A percentile compares a stretch with the other conserved stretches of the same genome.
Evolutionary conservation across 2,113 vertebrate genomes (phyloP).

Genomic region (Columba janthina): DNA sequence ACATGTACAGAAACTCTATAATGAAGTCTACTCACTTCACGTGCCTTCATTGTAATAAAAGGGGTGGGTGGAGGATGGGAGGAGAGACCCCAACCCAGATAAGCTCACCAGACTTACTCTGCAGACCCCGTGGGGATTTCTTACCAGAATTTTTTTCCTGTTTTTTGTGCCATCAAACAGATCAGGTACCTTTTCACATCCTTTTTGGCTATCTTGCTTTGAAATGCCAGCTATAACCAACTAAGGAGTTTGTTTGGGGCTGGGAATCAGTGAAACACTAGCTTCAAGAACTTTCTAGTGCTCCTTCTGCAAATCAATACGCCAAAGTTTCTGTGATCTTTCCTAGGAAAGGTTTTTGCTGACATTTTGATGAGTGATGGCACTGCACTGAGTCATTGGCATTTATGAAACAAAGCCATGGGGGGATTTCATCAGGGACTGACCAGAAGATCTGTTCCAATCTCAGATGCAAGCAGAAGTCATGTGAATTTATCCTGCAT

Average conservation of each 20-base stretch:
- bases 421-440: background rate
- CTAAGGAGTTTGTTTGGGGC: background rate
- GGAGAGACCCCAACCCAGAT: background rate
- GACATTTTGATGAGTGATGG: background rate
- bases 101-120: background rate
- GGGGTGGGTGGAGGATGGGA: background rate
- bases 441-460: background rate
- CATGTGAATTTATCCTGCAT: rapidly evolving
- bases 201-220: background rate
- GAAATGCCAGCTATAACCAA: background rate
- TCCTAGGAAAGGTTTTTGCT: background rate
- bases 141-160: background rate
- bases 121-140: background rate
- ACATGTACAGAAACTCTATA: background rate
- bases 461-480: background rate
- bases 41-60: background rate
- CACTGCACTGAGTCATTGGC: slow-evolving; percentile 4
- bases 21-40: background rate
- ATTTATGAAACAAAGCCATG: background rate
- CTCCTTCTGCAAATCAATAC: background rate
- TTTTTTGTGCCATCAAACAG: background rate
- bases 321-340: background rate
- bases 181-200: background rate
- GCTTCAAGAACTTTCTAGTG: slow-evolving; percentile 1
- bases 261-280: background rate